phyloP scores from a whole-genome alignment of 2,113 vertebrate genomes.

The Empidonax alnorum region DNA sequence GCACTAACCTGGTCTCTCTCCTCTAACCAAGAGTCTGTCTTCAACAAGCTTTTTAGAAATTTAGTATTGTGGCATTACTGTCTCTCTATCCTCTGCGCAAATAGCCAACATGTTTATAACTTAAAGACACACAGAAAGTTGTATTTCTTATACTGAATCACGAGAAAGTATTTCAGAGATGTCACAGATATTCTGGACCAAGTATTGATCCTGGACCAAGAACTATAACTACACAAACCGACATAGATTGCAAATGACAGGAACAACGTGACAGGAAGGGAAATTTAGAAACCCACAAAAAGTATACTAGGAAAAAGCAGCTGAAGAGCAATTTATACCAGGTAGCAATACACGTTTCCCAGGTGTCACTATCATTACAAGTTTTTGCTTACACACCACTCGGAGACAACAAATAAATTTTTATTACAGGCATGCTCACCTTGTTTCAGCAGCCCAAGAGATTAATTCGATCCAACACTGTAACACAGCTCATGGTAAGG shows the following conservation, averaged over 20 bases:
- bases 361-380: not conserved
- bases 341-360: not conserved
- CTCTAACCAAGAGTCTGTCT: not conserved
- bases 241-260: not conserved
- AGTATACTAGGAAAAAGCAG: not conserved
- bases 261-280: not conserved
- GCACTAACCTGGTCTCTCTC: not conserved
- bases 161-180: not conserved
- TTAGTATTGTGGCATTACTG: not conserved
- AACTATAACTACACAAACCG: not conserved
- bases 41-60: not conserved
- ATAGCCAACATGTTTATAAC: not conserved
- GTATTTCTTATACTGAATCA: not conserved
- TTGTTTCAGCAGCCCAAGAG: not conserved
- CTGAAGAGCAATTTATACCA: not conserved
- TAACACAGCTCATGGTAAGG: not conserved
- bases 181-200: not conserved
- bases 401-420: not conserved
- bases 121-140: not conserved
- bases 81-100: not conserved
- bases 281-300: not conserved
- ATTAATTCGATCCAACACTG: not conserved
- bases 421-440: not conserved
- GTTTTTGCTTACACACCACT: not conserved
- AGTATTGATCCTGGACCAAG: not conserved